These are phyloP conservation scores for Lithophane socia DNA, from an alignment of 2,888 invertebrate genomes.

Conservation along the genomic window DNA sequence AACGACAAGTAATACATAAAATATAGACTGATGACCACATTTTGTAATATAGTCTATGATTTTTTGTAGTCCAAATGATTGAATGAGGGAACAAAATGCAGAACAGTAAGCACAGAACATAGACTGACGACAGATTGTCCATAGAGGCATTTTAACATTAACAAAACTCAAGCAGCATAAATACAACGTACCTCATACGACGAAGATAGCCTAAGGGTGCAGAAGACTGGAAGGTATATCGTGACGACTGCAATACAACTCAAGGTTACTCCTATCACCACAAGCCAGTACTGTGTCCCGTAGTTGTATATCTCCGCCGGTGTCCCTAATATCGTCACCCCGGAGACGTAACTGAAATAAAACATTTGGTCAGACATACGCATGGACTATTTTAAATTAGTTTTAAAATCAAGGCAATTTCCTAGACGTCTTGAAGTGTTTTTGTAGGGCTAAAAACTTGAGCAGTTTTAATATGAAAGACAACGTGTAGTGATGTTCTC, in stretches of 20 bases:
- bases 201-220: constrained; percentile 93
- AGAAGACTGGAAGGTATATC: constrained; percentile 95
- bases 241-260: constrained; percentile 92
- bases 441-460: neutral
- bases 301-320: constrained; percentile 97
- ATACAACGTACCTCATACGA: constrained; percentile 93
- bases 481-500: neutral
- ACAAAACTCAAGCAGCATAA: neutral
- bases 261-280: constrained; percentile 92
- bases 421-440: neutral
- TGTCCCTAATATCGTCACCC: constrained; percentile 96
- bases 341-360: constrained; percentile 94
- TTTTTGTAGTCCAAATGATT: neutral
- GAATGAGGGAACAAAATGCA: neutral
- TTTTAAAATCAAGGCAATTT: neutral
- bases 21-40: neutral
- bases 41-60: neutral
- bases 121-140: neutral
- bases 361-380: constrained; percentile 22
- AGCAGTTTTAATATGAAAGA: neutral
- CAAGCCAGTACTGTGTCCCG: constrained; percentile 95
- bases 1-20: neutral
- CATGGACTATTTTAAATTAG: neutral
- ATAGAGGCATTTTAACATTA: neutral
- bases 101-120: constrained; percentile 5